phyloP scores from a whole-genome alignment of 1,140 invertebrate genomes.

The Cydia strobilella region DNA sequence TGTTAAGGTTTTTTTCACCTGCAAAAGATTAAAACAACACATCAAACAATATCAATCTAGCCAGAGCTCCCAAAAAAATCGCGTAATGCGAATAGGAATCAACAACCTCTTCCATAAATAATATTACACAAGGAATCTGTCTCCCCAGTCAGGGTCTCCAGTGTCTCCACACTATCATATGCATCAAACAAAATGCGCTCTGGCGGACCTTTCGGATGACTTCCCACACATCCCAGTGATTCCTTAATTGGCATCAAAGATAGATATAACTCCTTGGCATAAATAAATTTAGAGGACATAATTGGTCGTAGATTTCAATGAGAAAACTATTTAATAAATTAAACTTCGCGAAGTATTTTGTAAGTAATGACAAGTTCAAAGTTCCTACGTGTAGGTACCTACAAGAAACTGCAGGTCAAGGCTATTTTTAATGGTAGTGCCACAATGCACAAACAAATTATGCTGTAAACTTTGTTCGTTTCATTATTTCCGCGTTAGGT shows the following conservation, averaged over 20 bases:
- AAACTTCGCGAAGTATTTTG: no score
- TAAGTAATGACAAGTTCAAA: neutral
- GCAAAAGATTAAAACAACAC: constrained; percentile 43
- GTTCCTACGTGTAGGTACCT: neutral
- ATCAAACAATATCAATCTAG: neutral
- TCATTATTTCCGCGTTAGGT: constrained; percentile 13
- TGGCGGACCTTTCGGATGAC: neutral
- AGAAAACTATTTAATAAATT: no score
- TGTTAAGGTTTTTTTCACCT: constrained; percentile 85
- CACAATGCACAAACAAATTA: constrained; percentile 5
- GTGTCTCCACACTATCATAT: neutral
- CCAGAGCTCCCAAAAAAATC: no score
- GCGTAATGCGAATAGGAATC: no score
- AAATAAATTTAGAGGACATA: neutral
- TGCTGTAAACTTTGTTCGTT: neutral
- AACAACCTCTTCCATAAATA: neutral
- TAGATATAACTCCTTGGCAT: no score
- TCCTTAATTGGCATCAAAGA: neutral
- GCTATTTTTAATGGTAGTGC: neutral
- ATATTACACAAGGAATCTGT: neutral
- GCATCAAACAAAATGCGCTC: neutral
- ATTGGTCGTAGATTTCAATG: no score
- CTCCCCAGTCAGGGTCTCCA: neutral
- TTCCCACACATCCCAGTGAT: neutral
- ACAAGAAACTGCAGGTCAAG: neutral